phyloP scores from a whole-genome alignment of 2,797 vertebrate species.

The Enteromius afrohamiltoni region DNA sequence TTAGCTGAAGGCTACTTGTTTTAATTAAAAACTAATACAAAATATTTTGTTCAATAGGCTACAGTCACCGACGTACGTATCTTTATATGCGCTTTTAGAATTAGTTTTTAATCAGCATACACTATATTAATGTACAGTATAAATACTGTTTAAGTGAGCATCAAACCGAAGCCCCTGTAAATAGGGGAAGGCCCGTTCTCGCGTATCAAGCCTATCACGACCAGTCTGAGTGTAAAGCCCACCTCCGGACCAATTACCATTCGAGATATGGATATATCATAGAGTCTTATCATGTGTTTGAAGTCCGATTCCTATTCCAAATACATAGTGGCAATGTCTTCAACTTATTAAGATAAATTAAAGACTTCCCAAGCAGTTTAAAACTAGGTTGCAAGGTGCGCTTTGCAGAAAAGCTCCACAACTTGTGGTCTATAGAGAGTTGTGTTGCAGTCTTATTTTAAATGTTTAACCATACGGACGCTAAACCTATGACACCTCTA shows the following conservation, averaged over 20 bases:
- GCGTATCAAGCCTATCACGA: conserved; percentile 73
- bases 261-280: conserved; percentile 77
- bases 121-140: neutral
- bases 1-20: neutral
- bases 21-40: neutral
- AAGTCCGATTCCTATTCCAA: conserved; percentile 62
- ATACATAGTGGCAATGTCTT: conserved; percentile 44
- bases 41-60: neutral
- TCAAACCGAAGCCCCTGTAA: conserved; percentile 30
- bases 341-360: conserved; percentile 46
- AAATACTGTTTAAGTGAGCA: neutral
- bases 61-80: neutral
- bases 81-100: neutral
- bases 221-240: conserved; percentile 66
- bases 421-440: conserved; percentile 4
- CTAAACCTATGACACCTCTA: conserved; percentile 74
- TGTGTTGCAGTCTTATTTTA: conserved; percentile 42
- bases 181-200: conserved; percentile 60
- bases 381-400: neutral
- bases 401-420: neutral
- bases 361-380: conserved; percentile 1
- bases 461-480: conserved; percentile 54
- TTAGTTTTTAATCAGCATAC: neutral
- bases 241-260: conserved; percentile 72
- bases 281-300: conserved; percentile 70